Evolutionary conservation across 2,797 vertebrate species (phyloP).

Genomic region (Gephyroberyx darwinii): DNA sequence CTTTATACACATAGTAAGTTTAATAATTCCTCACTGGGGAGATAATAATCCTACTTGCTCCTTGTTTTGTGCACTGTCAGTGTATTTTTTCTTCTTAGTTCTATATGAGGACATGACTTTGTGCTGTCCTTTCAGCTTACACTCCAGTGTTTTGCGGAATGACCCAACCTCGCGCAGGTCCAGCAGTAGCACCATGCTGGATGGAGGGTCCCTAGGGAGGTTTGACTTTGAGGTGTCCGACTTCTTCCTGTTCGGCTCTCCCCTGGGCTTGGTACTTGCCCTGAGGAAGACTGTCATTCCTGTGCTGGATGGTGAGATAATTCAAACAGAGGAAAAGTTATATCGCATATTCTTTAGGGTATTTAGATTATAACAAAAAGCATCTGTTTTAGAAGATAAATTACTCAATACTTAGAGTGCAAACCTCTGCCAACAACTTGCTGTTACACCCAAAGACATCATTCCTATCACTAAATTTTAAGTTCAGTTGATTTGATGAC

Average conservation of each 20-base stretch:
- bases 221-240: conserved; percentile 97
- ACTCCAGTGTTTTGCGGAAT: conserved; percentile 87
- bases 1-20: neutral
- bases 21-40: neutral
- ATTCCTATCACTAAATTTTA: no score
- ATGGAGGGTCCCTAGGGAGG: conserved; percentile 86
- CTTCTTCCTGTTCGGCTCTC: conserved; percentile 98
- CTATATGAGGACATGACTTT: conserved; percentile 35
- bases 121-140: conserved; percentile 84
- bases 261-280: conserved; percentile 94
- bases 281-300: conserved; percentile 96
- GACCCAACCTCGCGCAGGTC: conserved; percentile 86
- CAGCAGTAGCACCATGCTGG: conserved; percentile 91
- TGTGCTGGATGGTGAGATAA: conserved; percentile 87
- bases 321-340: conserved; percentile 6
- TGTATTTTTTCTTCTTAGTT: conserved; percentile 32
- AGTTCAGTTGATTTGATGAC: no score
- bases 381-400: no score
- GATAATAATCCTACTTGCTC: neutral
- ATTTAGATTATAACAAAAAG: neutral
- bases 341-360: neutral
- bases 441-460: no score
- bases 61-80: conserved; percentile 7
- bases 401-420: no score
- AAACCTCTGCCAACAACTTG: no score